Evolutionary conservation across 2,797 vertebrate species (phyloP).

Genomic region (Psittacula echo): DNA sequence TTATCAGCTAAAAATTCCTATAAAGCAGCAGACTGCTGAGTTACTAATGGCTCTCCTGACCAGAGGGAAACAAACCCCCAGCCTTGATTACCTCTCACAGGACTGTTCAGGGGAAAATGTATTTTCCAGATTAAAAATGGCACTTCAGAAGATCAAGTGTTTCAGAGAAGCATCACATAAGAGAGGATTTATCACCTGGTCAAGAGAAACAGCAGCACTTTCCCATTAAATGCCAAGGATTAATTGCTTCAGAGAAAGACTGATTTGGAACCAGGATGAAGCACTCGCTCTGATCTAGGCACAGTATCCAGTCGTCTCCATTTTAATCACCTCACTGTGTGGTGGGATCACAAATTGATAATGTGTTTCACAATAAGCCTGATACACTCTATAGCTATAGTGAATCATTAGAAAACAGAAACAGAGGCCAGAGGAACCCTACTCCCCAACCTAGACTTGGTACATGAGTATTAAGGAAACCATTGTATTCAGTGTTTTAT

Average conservation of each 20-base stretch:
- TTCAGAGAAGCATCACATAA: conserved; percentile 32
- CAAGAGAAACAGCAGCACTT: conserved; percentile 42
- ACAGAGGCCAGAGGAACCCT: neutral
- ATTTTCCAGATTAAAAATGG: conserved; percentile 60
- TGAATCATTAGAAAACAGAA: neutral
- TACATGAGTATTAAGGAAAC: neutral
- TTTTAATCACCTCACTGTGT: neutral
- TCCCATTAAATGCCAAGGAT: conserved; percentile 49
- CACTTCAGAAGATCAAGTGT: conserved; percentile 70
- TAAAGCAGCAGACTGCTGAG: conserved; percentile 28
- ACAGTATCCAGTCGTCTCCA: conserved; percentile 12
- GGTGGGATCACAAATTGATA: neutral
- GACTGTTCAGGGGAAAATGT: conserved; percentile 35
- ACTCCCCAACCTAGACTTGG: neutral
- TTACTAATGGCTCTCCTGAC: conserved; percentile 69
- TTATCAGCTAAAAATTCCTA: conserved; percentile 46
- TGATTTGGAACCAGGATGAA: conserved; percentile 52
- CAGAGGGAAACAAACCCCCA: conserved; percentile 22
- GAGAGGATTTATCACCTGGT: conserved; percentile 51
- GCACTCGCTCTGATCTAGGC: conserved; percentile 1
- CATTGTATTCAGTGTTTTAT: neutral
- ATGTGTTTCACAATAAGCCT: neutral
- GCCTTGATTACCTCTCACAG: conserved; percentile 71
- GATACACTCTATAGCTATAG: neutral
- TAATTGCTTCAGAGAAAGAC: conserved; percentile 61